phyloP scores from a whole-genome alignment of 1,140 invertebrate genomes.

The Mesaphorura yosii region DNA sequence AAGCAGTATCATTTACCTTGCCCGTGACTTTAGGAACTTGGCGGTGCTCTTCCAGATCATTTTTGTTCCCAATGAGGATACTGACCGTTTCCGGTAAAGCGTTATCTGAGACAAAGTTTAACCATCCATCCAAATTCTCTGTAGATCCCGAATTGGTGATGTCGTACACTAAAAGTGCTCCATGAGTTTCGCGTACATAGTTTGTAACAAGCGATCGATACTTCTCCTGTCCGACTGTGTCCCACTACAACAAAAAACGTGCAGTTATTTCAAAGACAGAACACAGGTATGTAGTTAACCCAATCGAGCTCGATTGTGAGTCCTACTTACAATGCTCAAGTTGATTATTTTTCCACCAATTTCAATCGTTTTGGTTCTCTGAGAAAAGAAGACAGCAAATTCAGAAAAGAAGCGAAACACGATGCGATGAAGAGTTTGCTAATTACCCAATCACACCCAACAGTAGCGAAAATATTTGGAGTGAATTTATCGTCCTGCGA shows the following conservation, averaged over 20 bases:
- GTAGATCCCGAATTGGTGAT: constrained; percentile 62
- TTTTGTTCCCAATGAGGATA: constrained; percentile 66
- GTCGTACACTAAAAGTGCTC: constrained; percentile 83
- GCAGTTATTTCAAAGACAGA: not conserved
- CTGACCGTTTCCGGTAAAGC: constrained; percentile 77
- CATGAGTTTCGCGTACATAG: constrained; percentile 86
- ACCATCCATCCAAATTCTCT: constrained; percentile 70
- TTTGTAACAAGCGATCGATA: constrained; percentile 87
- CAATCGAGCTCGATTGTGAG: not conserved
- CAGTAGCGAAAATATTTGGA: constrained; percentile 20
- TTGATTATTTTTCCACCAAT: constrained; percentile 20
- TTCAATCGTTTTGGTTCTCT: constrained; percentile 16
- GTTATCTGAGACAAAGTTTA: constrained; percentile 72
- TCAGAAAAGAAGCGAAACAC: not conserved
- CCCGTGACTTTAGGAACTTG: constrained; percentile 33
- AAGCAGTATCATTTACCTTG: constrained; percentile 33
- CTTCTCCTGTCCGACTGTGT: constrained; percentile 61
- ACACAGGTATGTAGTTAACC: not conserved
- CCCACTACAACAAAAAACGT: constrained; percentile 12
- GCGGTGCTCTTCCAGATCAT: constrained; percentile 36
- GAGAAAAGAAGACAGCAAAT: constrained; percentile 10
- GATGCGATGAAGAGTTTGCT: not conserved
- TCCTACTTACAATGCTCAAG: constrained; percentile 17
- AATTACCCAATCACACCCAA: constrained; percentile 28
- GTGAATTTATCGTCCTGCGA: constrained; percentile 22